Conservation (phyloP, 2,888 invertebrate genomes). For the Phalera bucephala region DNA sequence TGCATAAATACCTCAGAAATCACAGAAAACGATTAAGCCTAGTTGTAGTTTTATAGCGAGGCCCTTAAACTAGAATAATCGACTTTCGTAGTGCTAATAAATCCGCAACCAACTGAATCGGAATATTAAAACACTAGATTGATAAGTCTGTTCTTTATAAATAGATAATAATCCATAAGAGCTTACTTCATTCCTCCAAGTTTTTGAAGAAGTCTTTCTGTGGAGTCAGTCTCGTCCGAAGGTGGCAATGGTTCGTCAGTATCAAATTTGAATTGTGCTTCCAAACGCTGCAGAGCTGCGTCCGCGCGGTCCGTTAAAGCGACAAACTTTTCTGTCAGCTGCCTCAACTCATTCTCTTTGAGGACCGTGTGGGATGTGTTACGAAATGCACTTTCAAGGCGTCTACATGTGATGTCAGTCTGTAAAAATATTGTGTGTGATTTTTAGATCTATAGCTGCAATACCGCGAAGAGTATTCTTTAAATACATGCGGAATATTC, state of each 20-base stretch:
- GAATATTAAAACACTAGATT: too few relatives aligned
- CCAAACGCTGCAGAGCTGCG: slow-evolving; percentile 66
- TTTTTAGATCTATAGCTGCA: too few relatives aligned
- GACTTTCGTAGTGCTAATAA: too few relatives aligned
- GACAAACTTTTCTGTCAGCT: slow-evolving; percentile 73
- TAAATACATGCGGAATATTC: too few relatives aligned
- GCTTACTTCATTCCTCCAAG: slow-evolving; percentile 63
- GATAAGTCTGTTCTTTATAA: too few relatives aligned
- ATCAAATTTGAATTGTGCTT: slow-evolving; percentile 56
- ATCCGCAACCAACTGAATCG: too few relatives aligned
- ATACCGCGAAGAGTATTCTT: too few relatives aligned
- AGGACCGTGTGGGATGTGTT: slow-evolving; percentile 61
- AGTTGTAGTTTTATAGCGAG: too few relatives aligned
- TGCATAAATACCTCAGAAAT: too few relatives aligned
- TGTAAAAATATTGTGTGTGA: slow-evolving; percentile 25
- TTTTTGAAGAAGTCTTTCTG: slow-evolving; percentile 58
- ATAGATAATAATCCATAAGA: not conserved
- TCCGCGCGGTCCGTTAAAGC: slow-evolving; percentile 73
- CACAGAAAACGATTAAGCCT: too few relatives aligned
- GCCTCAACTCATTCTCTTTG: slow-evolving; percentile 67
- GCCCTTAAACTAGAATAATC: too few relatives aligned
- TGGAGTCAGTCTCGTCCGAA: slow-evolving; percentile 62
- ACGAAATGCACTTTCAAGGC: slow-evolving; percentile 63
- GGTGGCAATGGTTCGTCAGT: slow-evolving; percentile 42
- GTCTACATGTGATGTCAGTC: slow-evolving; percentile 63